A percentile compares a stretch with the other conserved stretches of the same genome.
Conservation (phyloP, 64 coral and sea anemone species). For the Pocillopora verrucosa region DNA sequence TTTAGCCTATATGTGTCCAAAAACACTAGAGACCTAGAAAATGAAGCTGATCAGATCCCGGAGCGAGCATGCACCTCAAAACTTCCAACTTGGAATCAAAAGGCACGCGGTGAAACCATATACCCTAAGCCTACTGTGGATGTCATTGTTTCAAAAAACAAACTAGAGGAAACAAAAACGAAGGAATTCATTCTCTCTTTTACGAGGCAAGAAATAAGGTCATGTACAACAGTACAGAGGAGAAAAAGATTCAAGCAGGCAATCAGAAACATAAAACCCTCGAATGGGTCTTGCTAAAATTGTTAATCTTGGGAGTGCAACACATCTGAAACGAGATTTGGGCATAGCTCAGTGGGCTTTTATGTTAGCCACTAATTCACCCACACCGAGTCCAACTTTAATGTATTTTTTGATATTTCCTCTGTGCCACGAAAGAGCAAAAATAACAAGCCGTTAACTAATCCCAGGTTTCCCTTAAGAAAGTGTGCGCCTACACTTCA, state of each 20-base stretch:
- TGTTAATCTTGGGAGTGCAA: not conserved
- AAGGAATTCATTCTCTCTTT: slow-evolving; percentile 40
- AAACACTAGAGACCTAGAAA: no score
- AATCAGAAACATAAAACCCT: slow-evolving; percentile 34
- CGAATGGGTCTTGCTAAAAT: slow-evolving; percentile 47
- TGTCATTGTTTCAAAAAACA: not conserved
- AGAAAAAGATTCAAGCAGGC: slow-evolving; percentile 26
- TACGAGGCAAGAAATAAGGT: slow-evolving; percentile 56
- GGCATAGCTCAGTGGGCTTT: not conserved
- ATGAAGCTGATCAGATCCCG: no score
- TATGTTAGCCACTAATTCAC: slow-evolving; percentile 37
- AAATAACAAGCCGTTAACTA: not conserved
- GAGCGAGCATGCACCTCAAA: no score
- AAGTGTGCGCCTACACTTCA: not conserved
- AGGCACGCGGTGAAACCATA: no score
- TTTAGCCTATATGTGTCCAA: no score
- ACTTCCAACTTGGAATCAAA: no score
- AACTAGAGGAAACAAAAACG: slow-evolving; percentile 2
- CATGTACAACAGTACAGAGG: slow-evolving; percentile 19
- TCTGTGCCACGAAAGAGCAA: not conserved
- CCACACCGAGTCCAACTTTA: slow-evolving; percentile 20
- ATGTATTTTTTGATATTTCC: slow-evolving; percentile 31
- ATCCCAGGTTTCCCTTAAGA: no score
- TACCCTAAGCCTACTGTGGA: no score
- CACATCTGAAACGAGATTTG: not conserved